Evolutionary conservation across 2,888 invertebrate genomes (phyloP).

Genomic region (Pristionchus exspectatus): DNA sequence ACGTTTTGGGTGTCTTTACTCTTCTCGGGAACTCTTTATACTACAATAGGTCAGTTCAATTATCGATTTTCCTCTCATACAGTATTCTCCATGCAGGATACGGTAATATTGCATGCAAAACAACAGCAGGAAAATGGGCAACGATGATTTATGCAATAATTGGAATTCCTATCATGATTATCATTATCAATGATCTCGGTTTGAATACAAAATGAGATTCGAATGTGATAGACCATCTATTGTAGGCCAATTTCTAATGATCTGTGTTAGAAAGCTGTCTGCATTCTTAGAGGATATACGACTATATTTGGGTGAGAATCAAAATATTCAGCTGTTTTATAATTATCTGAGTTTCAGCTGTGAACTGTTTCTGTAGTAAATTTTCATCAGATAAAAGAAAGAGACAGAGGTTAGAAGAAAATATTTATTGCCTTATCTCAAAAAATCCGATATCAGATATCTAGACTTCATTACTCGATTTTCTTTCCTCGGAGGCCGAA

Average conservation of each 20-base stretch:
- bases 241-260: constrained; percentile 86
- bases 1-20: constrained; percentile 77
- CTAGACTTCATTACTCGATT: neutral
- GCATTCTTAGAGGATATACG: constrained; percentile 58
- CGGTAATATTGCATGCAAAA: constrained; percentile 94
- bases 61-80: neutral
- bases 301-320: constrained; percentile 60
- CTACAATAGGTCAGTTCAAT: constrained; percentile 76
- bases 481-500: neutral
- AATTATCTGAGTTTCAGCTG: neutral
- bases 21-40: constrained; percentile 77
- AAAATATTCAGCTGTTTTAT: neutral
- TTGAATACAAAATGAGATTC: neutral
- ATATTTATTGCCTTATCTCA: neutral
- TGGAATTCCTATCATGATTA: constrained; percentile 95
- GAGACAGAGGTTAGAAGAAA: neutral
- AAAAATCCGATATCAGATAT: neutral
- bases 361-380: neutral
- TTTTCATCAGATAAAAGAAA: neutral
- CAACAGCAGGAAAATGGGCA: constrained; percentile 88
- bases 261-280: constrained; percentile 63
- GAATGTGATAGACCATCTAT: neutral
- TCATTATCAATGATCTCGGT: constrained; percentile 92
- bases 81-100: constrained; percentile 86
- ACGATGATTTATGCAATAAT: constrained; percentile 93